A percentile compares a stretch with the other conserved stretches of the same genome.
These are phyloP conservation scores for Trissolcus basalis DNA, from an alignment of 1,140 invertebrate species.

Conservation along the genomic window DNA sequence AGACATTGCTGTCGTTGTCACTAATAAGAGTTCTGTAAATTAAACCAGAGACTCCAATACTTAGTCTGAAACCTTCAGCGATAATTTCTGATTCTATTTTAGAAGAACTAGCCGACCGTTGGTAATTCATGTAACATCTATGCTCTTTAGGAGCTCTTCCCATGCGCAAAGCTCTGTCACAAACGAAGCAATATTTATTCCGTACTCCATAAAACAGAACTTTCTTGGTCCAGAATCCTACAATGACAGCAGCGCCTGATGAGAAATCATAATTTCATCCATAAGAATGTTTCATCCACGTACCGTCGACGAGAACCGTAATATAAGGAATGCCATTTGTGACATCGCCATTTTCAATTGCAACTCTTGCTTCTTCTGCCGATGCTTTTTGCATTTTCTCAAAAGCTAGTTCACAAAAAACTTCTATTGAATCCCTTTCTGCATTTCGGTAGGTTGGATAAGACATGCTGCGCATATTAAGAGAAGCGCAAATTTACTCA, in stretches of 20 bases:
- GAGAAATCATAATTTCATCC: constrained; percentile 56
- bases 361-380: neutral
- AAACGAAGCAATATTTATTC: constrained; percentile 61
- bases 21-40: constrained; percentile 68
- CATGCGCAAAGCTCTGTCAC: constrained; percentile 37
- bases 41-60: constrained; percentile 63
- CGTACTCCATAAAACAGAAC: constrained; percentile 47
- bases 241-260: constrained; percentile 55
- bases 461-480: neutral
- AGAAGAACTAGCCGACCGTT: constrained; percentile 52
- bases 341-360: neutral
- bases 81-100: constrained; percentile 72
- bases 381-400: neutral
- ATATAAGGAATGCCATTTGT: neutral
- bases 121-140: constrained; percentile 59
- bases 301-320: constrained; percentile 5
- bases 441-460: neutral
- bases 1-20: constrained; percentile 70
- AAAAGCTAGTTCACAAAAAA: neutral
- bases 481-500: neutral
- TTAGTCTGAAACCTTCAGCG: constrained; percentile 65
- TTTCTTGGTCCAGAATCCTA: constrained; percentile 44
- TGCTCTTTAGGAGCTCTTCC: constrained; percentile 22
- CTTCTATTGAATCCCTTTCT: neutral
- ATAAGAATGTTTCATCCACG: constrained; percentile 57